Evolutionary conservation across 37 sponge, comb jelly and placozoan species (phyloP), one percentile per base, ranked within the genome.

Genomic region (Amphimedon queenslandica): DNA sequence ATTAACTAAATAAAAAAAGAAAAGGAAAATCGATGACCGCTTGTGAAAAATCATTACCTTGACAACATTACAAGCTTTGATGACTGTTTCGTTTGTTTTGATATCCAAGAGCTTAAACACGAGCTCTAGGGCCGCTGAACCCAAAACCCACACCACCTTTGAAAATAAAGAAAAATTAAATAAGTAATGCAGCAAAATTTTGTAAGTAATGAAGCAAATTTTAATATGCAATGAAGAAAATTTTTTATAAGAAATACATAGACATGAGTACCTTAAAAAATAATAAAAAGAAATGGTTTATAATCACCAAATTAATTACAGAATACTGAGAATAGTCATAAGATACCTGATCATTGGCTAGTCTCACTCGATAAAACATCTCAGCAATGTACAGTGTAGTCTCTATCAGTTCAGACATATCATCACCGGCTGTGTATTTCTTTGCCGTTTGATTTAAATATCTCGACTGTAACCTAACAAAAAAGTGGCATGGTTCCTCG

Each of bases 281-380:
- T n/a, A n/a, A n/a, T n/a, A n/a, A n/a, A n/a, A n/a, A n/a, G n/a
- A n/a, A n/a, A n/a, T n/a, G n/a, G n/a, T n/a, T n/a, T n/a, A n/a
- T n/a, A n/a, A n/a, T n/a, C n/a, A n/a, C n/a, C n/a, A n/a, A n/a
- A n/a, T n/a, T n/a, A n/a, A n/a, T n/a, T n/a, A n/a, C n/a, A n/a
- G n/a, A 13, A 47, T 47, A 18, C 8, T 47, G 13, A 47, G 13
- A n/a, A 60, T 11, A n/a, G 28, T 25, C 27, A 25, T 6, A 60
- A 25, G 5, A 60, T 60, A 60, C 61, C 61, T 60, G 5, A 25
- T n/a, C 61, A 11, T 60, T 60, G 27, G 5, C 27, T 60, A 60
- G 24, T 60, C 61, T 60, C 5, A 60, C 61, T 25, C 61, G 61
- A n/a, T 60, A 60, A 25, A 60, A 60, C 61, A 60, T 60, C 28